phyloP scores from a whole-genome alignment of 2,797 vertebrate species.

The Myotis planiceps region DNA sequence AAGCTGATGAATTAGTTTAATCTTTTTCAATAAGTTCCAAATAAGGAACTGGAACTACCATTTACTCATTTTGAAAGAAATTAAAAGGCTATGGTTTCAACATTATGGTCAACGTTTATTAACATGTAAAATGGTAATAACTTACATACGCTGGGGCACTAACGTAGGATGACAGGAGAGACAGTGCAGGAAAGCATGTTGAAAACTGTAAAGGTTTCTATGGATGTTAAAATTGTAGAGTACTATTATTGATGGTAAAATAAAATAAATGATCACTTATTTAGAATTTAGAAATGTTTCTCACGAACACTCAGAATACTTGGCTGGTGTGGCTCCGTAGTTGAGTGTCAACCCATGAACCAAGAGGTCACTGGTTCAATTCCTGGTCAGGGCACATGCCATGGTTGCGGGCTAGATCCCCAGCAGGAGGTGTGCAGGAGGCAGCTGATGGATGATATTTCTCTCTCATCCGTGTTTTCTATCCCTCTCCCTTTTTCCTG shows the following conservation, averaged over 20 bases:
- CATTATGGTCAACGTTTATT: neutral
- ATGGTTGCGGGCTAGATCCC: no score
- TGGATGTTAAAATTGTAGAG: neutral
- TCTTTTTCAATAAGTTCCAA: neutral
- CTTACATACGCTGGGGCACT: neutral
- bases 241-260: neutral
- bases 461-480: neutral
- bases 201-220: neutral
- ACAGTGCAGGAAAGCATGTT: neutral
- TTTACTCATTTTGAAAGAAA: slow-evolving; percentile 17
- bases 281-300: neutral
- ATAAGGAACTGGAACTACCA: neutral
- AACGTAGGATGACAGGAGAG: neutral
- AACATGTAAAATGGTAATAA: neutral
- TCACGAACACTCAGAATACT: neutral
- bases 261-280: neutral
- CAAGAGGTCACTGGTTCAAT: neutral
- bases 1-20: slow-evolving; percentile 6
- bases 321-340: neutral
- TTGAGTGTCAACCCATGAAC: neutral
- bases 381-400: no score
- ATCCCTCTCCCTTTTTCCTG: neutral
- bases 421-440: neutral
- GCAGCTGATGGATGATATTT: neutral
- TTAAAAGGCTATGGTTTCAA: neutral